These are phyloP conservation scores for Tiphia femorata DNA, from an alignment of 2,888 invertebrate species.

Conservation along the genomic window DNA sequence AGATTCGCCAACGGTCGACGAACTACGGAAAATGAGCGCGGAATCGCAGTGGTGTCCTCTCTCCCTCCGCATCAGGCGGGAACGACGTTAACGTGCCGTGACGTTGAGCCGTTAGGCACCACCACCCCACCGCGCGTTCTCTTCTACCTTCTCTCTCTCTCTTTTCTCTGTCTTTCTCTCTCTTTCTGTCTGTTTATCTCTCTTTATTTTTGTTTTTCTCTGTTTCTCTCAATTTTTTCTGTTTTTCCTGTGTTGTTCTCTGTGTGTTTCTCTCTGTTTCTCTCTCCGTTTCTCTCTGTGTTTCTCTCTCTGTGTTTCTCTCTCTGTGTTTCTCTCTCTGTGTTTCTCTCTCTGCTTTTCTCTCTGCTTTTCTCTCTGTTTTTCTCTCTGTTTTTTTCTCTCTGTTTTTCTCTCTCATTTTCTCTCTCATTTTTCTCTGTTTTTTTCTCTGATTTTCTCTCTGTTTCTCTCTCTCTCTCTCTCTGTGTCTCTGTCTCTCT, in stretches of 20 bases:
- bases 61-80: constrained; percentile 29
- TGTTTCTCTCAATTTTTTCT: background rate
- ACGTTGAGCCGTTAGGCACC: constrained; percentile 49
- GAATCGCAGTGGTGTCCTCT: background rate
- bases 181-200: too few species aligned
- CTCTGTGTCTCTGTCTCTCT: background rate
- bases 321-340: background rate
- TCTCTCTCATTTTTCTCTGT: background rate
- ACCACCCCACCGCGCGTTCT: constrained; percentile 11
- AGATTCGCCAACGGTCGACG: constrained; percentile 20
- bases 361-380: too few species aligned
- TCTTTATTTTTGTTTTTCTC: too few species aligned
- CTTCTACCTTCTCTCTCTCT: background rate
- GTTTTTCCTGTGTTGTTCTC: too few species aligned
- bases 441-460: too few species aligned
- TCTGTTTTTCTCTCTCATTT: background rate
- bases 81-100: constrained; percentile 49
- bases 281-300: too few species aligned
- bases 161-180: background rate
- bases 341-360: background rate
- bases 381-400: too few species aligned
- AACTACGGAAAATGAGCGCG: constrained; percentile 36
- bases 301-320: too few species aligned
- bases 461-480: background rate
- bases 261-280: background rate